Base-by-base conservation (phyloP, 2,113 vertebrate species). In the Circaetus gallicus region DNA sequence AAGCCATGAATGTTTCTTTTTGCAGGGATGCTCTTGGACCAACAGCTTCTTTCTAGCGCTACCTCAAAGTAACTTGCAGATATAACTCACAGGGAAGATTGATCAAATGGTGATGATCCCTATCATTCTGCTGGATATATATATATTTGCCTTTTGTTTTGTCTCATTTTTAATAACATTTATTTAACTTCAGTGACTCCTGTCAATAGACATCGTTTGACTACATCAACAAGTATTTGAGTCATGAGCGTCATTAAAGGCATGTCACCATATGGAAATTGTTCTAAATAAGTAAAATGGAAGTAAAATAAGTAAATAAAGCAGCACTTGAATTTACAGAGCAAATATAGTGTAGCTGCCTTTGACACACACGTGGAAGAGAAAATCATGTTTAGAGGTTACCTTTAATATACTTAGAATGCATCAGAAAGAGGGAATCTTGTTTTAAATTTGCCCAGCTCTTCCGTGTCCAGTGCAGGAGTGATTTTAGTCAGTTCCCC, bases 21-120 rank as follows among this genome's bases (percentile, higher is more conserved):
- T 97, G 95, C 96, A 97, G 96, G 96, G 92, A 95, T 96, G 87
- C 96, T 96, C 95, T 93, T 93, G 96, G 96, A 97, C 96, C 96
- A 97, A 97, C 96, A 85, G 95, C 96, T 97, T 96, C 92, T 97
- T 96, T 97, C 87, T 97, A 97, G 96, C 18, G 87, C 96, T 97
- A 97, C 96, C 96, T 97, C 96, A 96, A 91, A 97, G 90, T 97
- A 96, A 96, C 87, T 96, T 96, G 95, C 96, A 97, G 96, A 96
- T 96, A 65, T 26, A 96, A 96, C 95, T 96, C 95, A 88, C 96
- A 97, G 96, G 96, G 96, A 97, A 96, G 96, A 96, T 69, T 94
- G 95, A 94, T 94, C 91, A 95, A 92, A 95, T 85, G 93, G 81
- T 94, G 95, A 91, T 96, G 94, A 97, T 95, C 89, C 83, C 82